phyloP scores from a whole-genome alignment of 2,113 vertebrate species.

The Alligator mississippiensis region DNA sequence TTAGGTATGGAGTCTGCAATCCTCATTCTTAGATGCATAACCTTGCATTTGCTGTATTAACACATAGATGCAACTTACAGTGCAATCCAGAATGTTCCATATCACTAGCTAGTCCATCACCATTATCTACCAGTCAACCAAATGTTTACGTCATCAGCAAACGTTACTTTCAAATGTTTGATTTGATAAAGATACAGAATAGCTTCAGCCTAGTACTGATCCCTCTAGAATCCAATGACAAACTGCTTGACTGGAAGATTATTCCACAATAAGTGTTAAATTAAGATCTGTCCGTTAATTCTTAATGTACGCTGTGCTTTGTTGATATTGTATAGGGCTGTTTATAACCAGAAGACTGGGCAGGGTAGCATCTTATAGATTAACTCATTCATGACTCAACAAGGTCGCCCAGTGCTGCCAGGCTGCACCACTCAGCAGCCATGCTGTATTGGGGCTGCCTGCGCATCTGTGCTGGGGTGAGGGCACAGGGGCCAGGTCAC shows the following conservation, averaged over 20 bases:
- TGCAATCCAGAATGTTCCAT: neutral
- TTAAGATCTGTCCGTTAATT: neutral
- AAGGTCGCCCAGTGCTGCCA: no score
- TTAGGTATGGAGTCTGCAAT: neutral
- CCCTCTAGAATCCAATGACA: neutral
- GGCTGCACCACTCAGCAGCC: no score
- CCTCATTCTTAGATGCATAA: neutral
- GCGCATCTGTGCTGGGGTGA: no score
- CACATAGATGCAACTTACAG: neutral
- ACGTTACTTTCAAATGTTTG: neutral
- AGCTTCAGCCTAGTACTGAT: neutral
- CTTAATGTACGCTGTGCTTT: neutral
- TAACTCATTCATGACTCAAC: no score
- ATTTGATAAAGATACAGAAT: neutral
- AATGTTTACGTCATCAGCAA: neutral
- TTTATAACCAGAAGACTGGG: neutral
- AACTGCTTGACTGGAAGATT: neutral
- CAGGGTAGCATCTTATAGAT: neutral
- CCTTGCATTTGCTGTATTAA: neutral
- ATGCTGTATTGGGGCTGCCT: no score
- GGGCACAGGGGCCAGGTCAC: no score
- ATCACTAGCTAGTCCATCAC: neutral
- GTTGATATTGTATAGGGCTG: neutral
- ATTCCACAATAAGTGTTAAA: neutral
- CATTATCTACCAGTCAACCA: neutral